Evolutionary conservation across 2,113 vertebrate species (phyloP).

Genomic region (Nesoenas mayeri): DNA sequence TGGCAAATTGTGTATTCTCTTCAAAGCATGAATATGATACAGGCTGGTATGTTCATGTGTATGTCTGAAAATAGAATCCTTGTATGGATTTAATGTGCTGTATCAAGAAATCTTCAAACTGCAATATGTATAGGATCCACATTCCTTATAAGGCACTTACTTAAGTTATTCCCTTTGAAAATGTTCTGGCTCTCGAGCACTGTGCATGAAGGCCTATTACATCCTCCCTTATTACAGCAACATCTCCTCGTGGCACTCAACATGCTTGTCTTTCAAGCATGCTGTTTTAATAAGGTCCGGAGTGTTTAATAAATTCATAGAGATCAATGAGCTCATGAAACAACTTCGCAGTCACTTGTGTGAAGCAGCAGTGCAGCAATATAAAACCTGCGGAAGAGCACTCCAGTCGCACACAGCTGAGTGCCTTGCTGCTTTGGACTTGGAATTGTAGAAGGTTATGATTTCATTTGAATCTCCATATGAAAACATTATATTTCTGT

Average conservation of each 20-base stretch:
- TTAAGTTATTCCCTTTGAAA: slow-evolving; percentile 61
- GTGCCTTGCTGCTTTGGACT: background rate
- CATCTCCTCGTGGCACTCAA: slow-evolving; percentile 47
- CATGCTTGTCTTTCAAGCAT: slow-evolving; percentile 58
- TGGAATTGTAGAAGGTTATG: background rate
- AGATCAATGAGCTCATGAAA: slow-evolving; percentile 56
- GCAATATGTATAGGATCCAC: slow-evolving; percentile 59
- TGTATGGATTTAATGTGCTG: background rate
- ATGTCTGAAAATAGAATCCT: background rate
- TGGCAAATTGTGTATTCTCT: background rate
- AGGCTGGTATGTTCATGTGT: background rate
- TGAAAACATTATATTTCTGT: background rate
- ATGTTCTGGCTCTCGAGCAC: slow-evolving; percentile 23
- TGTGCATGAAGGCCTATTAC: slow-evolving; percentile 8
- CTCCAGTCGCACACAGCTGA: background rate
- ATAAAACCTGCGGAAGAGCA: background rate
- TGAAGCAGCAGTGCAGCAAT: background rate
- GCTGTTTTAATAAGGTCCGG: slow-evolving; percentile 40
- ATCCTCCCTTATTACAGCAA: slow-evolving; percentile 41
- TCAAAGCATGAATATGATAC: background rate
- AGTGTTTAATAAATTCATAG: slow-evolving; percentile 52
- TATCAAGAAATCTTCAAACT: slow-evolving; percentile 67
- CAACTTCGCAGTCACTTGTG: background rate
- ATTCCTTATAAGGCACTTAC: slow-evolving; percentile 1
- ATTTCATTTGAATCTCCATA: background rate